Percentiles rank a stretch among this genome's conserved stretches.
Evolutionary conservation across 2,888 invertebrate species (phyloP).

Genomic region (Oscheius sp.): DNA sequence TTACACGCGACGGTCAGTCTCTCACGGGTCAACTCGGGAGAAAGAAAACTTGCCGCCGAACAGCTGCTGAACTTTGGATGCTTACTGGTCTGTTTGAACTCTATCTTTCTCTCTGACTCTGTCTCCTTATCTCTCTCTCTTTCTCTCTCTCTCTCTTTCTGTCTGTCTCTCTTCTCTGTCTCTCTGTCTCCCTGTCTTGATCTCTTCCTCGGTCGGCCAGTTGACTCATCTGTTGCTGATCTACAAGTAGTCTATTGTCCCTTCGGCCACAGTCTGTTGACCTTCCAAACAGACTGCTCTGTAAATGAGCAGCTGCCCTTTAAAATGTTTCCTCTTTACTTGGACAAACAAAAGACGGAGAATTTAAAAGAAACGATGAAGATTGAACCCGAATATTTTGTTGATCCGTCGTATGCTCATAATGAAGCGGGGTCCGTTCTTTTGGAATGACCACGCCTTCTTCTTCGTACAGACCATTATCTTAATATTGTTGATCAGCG

Average conservation of each 20-base stretch:
- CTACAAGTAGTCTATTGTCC: slow-evolving; percentile 12
- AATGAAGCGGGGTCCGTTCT: slow-evolving; percentile 30
- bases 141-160: neutral
- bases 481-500: slow-evolving; percentile 29
- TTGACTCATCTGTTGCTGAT: slow-evolving; percentile 27
- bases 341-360: neutral
- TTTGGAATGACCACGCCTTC: slow-evolving; percentile 42
- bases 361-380: slow-evolving; percentile 30
- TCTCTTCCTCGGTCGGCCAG: neutral
- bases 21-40: neutral
- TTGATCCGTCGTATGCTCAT: slow-evolving; percentile 39
- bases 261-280: slow-evolving; percentile 14
- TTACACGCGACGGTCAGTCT: slow-evolving; percentile 25
- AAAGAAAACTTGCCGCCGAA: neutral
- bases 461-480: slow-evolving; percentile 47
- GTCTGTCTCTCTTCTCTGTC: neutral
- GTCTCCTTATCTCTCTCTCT: neutral
- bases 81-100: neutral
- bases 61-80: neutral
- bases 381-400: slow-evolving; percentile 48
- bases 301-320: neutral
- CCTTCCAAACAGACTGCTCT: slow-evolving; percentile 10
- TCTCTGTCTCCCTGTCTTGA: neutral
- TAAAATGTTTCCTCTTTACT: neutral
- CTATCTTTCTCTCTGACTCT: neutral